Evolutionary conservation across 2,797 vertebrate genomes (phyloP).

Genomic region (Falco concolor): DNA sequence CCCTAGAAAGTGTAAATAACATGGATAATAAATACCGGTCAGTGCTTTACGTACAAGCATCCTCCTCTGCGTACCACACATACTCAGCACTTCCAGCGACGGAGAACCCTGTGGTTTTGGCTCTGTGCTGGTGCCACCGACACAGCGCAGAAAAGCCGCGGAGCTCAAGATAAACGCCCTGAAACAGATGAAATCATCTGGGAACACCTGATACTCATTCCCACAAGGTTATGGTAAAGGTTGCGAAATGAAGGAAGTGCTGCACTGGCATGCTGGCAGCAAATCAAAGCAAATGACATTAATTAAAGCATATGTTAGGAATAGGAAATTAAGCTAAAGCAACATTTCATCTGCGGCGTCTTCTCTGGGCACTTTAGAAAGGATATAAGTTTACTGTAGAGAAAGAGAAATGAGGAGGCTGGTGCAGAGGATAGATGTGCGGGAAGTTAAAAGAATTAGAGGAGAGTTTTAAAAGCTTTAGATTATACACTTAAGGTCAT

Average conservation of each 20-base stretch:
- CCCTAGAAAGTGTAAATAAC: background rate
- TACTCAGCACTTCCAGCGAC: background rate
- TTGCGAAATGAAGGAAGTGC: conserved; percentile 46
- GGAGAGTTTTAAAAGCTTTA: conserved; percentile 50
- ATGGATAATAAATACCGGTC: fast-evolving
- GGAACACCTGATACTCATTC: conserved; percentile 56
- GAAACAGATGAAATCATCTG: background rate
- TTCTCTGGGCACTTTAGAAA: conserved; percentile 36
- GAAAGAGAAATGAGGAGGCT: conserved; percentile 64
- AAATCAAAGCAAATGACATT: conserved; percentile 59
- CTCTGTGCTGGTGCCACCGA: background rate
- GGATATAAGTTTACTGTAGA: conserved; percentile 47
- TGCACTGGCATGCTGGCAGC: conserved; percentile 47
- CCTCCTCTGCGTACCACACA: background rate
- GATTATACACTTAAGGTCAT: background rate
- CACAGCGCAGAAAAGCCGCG: background rate
- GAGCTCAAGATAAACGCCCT: background rate
- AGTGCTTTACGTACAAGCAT: background rate
- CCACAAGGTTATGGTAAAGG: conserved; percentile 24
- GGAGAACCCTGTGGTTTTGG: background rate
- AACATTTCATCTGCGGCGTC: conserved; percentile 46
- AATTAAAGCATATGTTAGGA: conserved; percentile 58
- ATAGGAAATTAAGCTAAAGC: conserved; percentile 60
- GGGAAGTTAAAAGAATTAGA: conserved; percentile 51
- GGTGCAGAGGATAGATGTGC: conserved; percentile 43